These are phyloP conservation scores for Cyanoderma ruficeps DNA, from an alignment of 2,113 vertebrate species.

Conservation along the genomic window DNA sequence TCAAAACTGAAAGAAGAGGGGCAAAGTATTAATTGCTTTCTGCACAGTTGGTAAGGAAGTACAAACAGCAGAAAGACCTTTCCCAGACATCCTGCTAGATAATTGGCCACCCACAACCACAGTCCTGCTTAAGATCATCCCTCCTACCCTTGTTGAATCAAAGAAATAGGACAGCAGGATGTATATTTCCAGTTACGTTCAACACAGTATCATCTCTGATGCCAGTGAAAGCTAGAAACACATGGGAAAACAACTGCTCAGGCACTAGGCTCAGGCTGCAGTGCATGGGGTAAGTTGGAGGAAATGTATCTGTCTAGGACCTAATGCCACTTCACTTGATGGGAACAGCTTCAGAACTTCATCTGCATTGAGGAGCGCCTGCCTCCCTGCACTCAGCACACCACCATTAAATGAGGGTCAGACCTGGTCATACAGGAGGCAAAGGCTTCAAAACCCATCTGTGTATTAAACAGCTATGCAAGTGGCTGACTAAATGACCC, in stretches of 20 bases:
- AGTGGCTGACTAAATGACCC: background rate
- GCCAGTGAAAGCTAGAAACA: background rate
- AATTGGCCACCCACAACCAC: background rate
- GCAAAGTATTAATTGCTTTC: background rate
- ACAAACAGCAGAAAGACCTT: background rate
- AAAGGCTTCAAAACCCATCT: background rate
- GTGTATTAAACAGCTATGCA: background rate
- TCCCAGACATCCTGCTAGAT: background rate
- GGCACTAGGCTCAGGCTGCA: background rate
- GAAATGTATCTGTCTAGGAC: background rate
- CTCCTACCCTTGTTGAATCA: background rate
- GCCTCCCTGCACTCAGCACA: background rate
- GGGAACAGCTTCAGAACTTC: background rate
- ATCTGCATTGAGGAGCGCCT: background rate
- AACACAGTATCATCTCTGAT: background rate
- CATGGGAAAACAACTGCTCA: background rate
- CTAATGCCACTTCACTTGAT: too few relatives aligned
- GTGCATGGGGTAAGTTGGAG: background rate
- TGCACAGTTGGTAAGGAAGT: background rate
- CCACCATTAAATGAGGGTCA: background rate
- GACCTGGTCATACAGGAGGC: background rate
- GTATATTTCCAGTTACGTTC: background rate
- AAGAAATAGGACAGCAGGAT: background rate
- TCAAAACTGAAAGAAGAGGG: background rate
- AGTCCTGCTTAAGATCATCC: background rate